These are phyloP conservation scores for Hyles lineata DNA, from an alignment of 2,888 invertebrate genomes.

Conservation along the genomic window DNA sequence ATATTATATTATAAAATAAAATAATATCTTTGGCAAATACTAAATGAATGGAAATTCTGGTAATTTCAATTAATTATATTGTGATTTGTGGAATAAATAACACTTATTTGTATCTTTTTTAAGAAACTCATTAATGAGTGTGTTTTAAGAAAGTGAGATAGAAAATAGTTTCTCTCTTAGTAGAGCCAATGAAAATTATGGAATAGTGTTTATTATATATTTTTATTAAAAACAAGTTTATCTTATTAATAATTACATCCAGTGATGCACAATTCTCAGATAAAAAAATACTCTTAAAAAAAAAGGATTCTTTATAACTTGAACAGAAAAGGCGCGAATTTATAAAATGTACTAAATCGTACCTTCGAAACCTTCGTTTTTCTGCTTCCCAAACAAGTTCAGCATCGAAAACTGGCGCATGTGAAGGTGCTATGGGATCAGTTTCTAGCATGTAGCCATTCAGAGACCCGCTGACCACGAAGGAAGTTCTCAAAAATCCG, in stretches of 20 bases:
- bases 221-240: too few species aligned
- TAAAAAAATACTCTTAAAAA: neutral
- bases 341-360: conserved; percentile 34
- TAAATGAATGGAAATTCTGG: neutral
- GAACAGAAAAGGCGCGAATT: neutral
- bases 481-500: conserved; percentile 81
- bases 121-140: too few species aligned
- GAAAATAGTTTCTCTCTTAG: too few species aligned
- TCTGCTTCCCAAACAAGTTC: conserved; percentile 93
- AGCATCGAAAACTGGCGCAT: conserved; percentile 87
- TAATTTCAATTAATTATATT: neutral
- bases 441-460: conserved; percentile 89
- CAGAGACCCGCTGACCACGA: conserved; percentile 85
- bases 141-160: too few species aligned
- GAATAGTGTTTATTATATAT: too few species aligned
- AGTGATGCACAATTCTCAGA: neutral
- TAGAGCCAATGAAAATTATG: too few species aligned
- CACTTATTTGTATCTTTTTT: too few species aligned
- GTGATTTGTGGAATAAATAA: too few species aligned
- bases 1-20: neutral
- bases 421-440: conserved; percentile 85
- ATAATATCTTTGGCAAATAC: neutral
- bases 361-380: conserved; percentile 88
- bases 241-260: too few species aligned
- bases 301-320: neutral